Conservation (phyloP, 1,140 invertebrate genomes). For the Nasonia giraulti region DNA sequence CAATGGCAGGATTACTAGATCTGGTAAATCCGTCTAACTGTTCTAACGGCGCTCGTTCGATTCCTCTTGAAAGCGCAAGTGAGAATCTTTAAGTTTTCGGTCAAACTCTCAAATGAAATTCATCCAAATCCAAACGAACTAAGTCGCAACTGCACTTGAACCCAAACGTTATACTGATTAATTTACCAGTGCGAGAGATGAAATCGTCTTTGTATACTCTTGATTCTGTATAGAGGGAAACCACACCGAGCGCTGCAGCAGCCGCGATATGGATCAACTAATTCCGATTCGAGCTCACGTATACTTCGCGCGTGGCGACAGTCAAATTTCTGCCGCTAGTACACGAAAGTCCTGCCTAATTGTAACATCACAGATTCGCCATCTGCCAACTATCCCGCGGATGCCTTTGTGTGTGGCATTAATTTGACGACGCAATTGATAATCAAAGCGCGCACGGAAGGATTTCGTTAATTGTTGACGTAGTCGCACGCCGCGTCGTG, state of each 20-base stretch:
- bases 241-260: not conserved
- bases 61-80: too few species aligned
- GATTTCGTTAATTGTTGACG: not conserved
- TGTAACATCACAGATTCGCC: not conserved
- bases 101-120: not conserved
- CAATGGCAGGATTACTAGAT: too few species aligned
- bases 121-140: too few species aligned
- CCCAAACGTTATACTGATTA: not conserved
- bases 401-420: not conserved
- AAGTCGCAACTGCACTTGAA: too few species aligned
- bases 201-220: not conserved
- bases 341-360: not conserved
- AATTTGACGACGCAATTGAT: not conserved
- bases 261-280: not conserved
- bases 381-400: not conserved
- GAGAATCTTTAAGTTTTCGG: too few species aligned
- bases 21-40: too few species aligned
- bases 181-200: not conserved
- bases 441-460: not conserved
- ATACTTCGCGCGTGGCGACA: not conserved
- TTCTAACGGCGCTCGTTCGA: too few species aligned
- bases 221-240: not conserved
- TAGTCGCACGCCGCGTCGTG: not conserved
- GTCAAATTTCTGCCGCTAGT: not conserved
- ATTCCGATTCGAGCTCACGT: conserved; percentile 18